These are phyloP conservation scores for Eupithecia inturbata DNA, from an alignment of 2,888 invertebrate genomes.

Conservation along the genomic window DNA sequence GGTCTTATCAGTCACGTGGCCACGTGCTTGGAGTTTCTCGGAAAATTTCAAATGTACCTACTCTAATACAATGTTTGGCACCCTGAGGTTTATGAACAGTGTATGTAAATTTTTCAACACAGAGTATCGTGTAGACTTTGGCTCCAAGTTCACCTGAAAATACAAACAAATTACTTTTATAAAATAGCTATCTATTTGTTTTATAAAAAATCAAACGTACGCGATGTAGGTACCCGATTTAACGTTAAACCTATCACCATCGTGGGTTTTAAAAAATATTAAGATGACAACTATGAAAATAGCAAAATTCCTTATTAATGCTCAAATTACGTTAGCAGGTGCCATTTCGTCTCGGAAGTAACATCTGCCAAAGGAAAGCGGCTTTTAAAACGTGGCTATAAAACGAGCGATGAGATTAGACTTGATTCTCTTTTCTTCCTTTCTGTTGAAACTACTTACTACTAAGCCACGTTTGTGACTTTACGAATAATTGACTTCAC, in stretches of 20 bases:
- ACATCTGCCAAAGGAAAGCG: conserved; percentile 29
- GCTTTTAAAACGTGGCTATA: conserved; percentile 29
- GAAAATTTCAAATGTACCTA: background rate
- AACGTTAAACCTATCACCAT: no score
- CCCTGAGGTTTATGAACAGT: background rate
- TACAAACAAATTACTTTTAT: no score
- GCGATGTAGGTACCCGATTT: no score
- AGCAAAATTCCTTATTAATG: conserved; percentile 21
- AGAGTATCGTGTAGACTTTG: background rate
- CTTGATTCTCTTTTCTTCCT: background rate
- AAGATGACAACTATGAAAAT: background rate
- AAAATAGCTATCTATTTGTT: no score
- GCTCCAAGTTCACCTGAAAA: background rate
- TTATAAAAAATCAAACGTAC: no score
- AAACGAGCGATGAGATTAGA: background rate
- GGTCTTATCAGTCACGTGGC: conserved; percentile 3
- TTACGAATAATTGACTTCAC: background rate
- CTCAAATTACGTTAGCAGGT: conserved; percentile 25
- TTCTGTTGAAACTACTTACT: background rate
- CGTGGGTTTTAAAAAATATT: no score
- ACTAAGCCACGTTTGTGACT: background rate
- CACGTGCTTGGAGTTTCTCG: background rate
- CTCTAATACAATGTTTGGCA: background rate
- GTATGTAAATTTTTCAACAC: background rate
- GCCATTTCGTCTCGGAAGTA: conserved; percentile 27